A percentile compares a stretch with the other conserved stretches of the same genome.
Evolutionary conservation across 1,140 invertebrate genomes (phyloP).

Genomic region (Papilio xuthus): DNA sequence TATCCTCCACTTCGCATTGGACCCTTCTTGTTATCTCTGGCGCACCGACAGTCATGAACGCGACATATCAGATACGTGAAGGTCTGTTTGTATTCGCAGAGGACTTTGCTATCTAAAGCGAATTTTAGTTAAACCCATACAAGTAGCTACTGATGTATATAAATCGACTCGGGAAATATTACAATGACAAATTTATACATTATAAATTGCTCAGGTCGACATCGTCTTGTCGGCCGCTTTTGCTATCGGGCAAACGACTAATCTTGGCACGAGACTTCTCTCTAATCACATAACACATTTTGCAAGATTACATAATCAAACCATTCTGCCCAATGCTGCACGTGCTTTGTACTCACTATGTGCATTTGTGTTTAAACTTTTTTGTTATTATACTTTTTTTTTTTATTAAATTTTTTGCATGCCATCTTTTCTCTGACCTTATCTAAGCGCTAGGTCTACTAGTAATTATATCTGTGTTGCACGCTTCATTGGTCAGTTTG

Average conservation of each 20-base stretch:
- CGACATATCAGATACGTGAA: conserved; percentile 12
- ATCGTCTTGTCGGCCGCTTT: neutral
- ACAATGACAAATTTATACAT: neutral
- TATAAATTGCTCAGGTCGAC: conserved; percentile 24
- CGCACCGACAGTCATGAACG: neutral
- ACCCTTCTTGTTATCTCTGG: neutral
- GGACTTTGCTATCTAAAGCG: neutral
- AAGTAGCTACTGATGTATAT: neutral
- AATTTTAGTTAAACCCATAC: neutral
- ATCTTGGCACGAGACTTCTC: conserved; percentile 14
- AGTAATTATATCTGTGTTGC: too few relatives aligned
- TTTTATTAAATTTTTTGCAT: neutral
- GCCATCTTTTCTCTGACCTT: neutral
- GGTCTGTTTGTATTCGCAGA: conserved; percentile 8
- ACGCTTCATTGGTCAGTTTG: too few relatives aligned
- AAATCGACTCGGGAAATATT: neutral
- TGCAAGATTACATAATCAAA: conserved; percentile 17
- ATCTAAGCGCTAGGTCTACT: neutral
- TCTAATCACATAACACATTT: conserved; percentile 8
- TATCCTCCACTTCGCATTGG: neutral
- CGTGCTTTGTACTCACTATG: conserved; percentile 1
- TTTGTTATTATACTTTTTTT: neutral
- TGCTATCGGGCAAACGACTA: neutral
- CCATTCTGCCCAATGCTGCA: neutral
- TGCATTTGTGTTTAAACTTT: neutral